A percentile compares a stretch with the other conserved stretches of the same genome.
Conservation (phyloP, 2,113 vertebrate genomes). For the Trochalopteron elliotii region DNA sequence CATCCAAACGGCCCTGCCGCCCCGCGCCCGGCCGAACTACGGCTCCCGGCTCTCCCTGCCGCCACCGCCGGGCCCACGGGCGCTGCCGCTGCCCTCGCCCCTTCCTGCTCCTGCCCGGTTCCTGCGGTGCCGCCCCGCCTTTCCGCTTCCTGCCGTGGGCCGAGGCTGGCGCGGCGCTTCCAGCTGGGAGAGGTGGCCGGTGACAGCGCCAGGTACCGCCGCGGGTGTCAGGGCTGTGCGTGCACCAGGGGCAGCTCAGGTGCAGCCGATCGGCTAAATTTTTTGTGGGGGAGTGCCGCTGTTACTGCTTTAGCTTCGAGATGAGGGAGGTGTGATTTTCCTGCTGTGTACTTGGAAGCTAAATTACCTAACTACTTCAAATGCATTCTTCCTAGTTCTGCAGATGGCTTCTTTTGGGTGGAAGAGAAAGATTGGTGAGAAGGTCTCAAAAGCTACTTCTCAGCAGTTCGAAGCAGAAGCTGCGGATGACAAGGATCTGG, state of each 20-base stretch:
- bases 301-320: accelerated
- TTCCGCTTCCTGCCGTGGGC: neutral
- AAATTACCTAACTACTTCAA: neutral
- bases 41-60: neutral
- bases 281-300: accelerated
- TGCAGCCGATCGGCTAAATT: accelerated
- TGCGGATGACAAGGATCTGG: slow-evolving; percentile 61
- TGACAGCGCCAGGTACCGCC: accelerated
- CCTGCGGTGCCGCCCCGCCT: neutral
- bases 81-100: accelerated
- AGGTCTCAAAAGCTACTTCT: slow-evolving; percentile 85
- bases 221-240: accelerated
- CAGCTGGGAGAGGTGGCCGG: neutral
- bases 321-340: accelerated
- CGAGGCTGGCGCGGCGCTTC: neutral
- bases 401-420: slow-evolving; percentile 95
- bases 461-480: slow-evolving; percentile 90
- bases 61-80: neutral
- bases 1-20: neutral
- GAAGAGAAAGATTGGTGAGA: slow-evolving; percentile 94
- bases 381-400: neutral
- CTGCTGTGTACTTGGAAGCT: neutral
- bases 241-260: accelerated
- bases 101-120: neutral
- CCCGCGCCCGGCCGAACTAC: neutral